Evolutionary conservation across 2,113 vertebrate genomes (phyloP).

Genomic region (Poecilia latipinna): DNA sequence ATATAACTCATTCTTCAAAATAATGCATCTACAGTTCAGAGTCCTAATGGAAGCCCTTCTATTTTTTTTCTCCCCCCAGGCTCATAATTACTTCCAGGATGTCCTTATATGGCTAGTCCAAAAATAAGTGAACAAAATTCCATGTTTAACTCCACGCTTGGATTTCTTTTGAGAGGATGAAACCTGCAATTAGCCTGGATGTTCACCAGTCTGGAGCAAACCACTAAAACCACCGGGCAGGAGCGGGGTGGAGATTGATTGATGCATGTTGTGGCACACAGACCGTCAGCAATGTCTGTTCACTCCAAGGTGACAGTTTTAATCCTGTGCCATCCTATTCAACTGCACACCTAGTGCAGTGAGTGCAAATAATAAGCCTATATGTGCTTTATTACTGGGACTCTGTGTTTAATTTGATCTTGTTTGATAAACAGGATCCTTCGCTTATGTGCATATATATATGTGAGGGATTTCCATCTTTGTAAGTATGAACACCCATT

Average conservation of each 20-base stretch:
- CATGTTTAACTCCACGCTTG: slow-evolving; percentile 64
- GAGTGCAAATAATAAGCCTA: background rate
- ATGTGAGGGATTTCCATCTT: no score
- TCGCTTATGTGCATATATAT: background rate
- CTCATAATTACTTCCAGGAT: slow-evolving; percentile 64
- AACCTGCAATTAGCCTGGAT: slow-evolving; percentile 74
- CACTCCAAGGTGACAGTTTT: slow-evolving; percentile 18
- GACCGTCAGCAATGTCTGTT: slow-evolving; percentile 50
- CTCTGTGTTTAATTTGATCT: background rate
- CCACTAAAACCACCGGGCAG: slow-evolving; percentile 64
- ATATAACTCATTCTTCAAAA: slow-evolving; percentile 33
- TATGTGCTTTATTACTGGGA: background rate
- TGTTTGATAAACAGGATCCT: background rate
- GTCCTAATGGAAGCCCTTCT: slow-evolving; percentile 42
- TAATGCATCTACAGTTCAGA: slow-evolving; percentile 40
- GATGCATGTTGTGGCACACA: slow-evolving; percentile 57
- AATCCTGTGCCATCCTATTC: slow-evolving; percentile 9
- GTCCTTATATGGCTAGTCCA: slow-evolving; percentile 66
- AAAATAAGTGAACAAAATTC: slow-evolving; percentile 66
- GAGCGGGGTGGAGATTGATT: slow-evolving; percentile 49
- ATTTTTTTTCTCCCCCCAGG: slow-evolving; percentile 39
- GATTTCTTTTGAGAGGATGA: slow-evolving; percentile 53
- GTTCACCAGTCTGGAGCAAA: slow-evolving; percentile 64
- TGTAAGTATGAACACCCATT: no score
- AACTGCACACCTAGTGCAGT: background rate